A percentile compares a stretch with the other conserved stretches of the same genome.
Conservation (phyloP, 2,113 vertebrate genomes). For the Eclectus roratus region DNA sequence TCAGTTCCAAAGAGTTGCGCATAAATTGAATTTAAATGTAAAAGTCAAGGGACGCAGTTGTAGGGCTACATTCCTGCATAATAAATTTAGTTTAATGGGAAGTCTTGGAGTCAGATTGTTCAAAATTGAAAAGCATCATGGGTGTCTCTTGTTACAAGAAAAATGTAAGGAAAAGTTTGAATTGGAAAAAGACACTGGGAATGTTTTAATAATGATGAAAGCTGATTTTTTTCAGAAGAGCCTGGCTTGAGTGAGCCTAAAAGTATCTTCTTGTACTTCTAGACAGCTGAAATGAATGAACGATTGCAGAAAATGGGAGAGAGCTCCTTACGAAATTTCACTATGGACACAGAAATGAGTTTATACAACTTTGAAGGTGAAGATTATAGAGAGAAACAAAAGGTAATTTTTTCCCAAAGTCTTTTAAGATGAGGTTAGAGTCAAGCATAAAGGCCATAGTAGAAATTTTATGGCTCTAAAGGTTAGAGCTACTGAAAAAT, state of each 20-base stretch:
- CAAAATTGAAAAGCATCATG: not conserved
- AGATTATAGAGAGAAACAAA: slow-evolving; percentile 91
- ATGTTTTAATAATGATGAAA: not conserved
- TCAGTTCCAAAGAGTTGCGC: not conserved
- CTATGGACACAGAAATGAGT: slow-evolving; percentile 88
- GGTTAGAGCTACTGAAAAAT: not conserved
- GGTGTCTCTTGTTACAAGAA: not conserved
- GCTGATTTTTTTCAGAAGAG: not conserved
- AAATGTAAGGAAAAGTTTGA: not conserved
- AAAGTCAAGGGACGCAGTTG: not conserved
- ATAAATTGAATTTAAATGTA: not conserved
- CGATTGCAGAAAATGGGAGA: slow-evolving; percentile 87
- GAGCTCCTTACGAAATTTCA: slow-evolving; percentile 85
- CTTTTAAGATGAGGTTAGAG: not conserved
- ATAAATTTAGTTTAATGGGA: not conserved
- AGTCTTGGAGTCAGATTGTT: not conserved
- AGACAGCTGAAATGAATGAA: slow-evolving; percentile 91
- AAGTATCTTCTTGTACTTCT: not conserved
- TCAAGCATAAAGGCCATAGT: not conserved
- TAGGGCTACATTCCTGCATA: not conserved
- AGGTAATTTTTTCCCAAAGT: slow-evolving; percentile 71
- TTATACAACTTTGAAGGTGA: slow-evolving; percentile 92
- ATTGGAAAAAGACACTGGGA: not conserved
- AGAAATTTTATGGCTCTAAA: not conserved
- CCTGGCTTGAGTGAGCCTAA: not conserved